phyloP scores from a whole-genome alignment of 2,797 vertebrate species.

The Arctocebus calabarensis region DNA sequence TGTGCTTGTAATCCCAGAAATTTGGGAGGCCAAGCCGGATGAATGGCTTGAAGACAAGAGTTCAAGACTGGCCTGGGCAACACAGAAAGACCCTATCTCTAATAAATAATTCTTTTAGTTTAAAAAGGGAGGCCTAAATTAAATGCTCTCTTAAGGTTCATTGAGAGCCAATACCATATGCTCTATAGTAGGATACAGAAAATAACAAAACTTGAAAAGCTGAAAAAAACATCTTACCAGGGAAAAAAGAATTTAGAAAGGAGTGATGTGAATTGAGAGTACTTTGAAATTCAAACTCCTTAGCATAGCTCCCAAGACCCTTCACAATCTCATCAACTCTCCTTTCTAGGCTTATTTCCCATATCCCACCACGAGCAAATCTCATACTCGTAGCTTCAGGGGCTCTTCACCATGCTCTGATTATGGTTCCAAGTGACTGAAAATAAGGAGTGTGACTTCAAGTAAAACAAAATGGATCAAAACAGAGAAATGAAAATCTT shows the following conservation, averaged over 20 bases:
- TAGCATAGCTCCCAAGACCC: not conserved
- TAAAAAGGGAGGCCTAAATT: not conserved
- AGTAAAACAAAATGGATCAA: constrained; percentile 39
- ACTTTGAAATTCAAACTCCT: constrained; percentile 29
- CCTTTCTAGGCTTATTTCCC: not conserved
- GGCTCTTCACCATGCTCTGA: not conserved
- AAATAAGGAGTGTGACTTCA: constrained; percentile 50
- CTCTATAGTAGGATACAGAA: not conserved
- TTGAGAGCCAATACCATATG: not conserved
- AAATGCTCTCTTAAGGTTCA: constrained; percentile 4
- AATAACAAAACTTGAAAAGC: constrained; percentile 1
- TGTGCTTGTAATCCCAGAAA: not conserved
- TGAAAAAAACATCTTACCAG: not conserved
- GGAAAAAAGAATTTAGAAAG: not conserved
- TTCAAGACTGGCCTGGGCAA: not conserved
- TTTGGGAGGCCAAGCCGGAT: not conserved
- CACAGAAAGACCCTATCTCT: not conserved
- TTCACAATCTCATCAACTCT: constrained; percentile 1
- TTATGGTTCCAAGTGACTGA: not conserved
- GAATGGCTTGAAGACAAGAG: not conserved
- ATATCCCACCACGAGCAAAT: constrained; percentile 3
- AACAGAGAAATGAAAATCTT: constrained; percentile 36
- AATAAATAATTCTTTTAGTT: not conserved
- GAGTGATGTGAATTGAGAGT: not conserved
- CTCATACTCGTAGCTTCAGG: constrained; percentile 1